These are phyloP conservation scores for Habroteleia sp. DNA, from an alignment of 2,888 invertebrate genomes.

Conservation along the genomic window DNA sequence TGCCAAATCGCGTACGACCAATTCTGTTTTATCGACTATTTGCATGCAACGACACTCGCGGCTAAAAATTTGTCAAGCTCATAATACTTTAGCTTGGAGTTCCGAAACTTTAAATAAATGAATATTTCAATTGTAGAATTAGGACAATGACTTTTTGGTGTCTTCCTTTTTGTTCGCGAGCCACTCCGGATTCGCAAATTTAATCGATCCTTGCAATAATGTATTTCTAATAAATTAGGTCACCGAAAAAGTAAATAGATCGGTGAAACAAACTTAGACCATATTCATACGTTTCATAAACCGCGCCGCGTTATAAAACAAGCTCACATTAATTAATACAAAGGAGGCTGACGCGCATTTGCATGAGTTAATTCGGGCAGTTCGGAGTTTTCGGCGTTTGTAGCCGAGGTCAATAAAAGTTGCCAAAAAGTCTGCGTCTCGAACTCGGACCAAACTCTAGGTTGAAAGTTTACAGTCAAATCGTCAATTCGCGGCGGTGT, in stretches of 20 bases:
- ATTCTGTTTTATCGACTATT: slow-evolving; percentile 1
- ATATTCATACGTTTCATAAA: slow-evolving; percentile 9
- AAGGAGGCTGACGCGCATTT: too few relatives aligned
- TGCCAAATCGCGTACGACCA: slow-evolving; percentile 7
- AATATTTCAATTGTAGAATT: slow-evolving; percentile 35
- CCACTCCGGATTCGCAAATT: not conserved
- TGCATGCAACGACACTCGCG: not conserved
- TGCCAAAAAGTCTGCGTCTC: too few relatives aligned
- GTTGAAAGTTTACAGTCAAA: too few relatives aligned
- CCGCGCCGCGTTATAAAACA: too few relatives aligned
- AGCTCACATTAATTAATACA: too few relatives aligned
- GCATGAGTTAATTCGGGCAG: too few relatives aligned
- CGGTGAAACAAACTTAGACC: slow-evolving; percentile 22
- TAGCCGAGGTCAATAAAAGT: too few relatives aligned
- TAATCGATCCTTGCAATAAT: slow-evolving; percentile 14
- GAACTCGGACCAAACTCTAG: too few relatives aligned
- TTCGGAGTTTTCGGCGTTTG: too few relatives aligned
- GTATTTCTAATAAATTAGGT: slow-evolving; percentile 34
- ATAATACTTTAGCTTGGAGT: slow-evolving; percentile 2
- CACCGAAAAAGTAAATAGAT: slow-evolving; percentile 30
- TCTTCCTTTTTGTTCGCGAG: slow-evolving; percentile 4
- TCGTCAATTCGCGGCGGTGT: too few relatives aligned
- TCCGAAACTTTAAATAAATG: slow-evolving; percentile 23
- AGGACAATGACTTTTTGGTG: slow-evolving; percentile 9
- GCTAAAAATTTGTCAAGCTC: slow-evolving; percentile 1